Conservation (phyloP, 2,888 invertebrate species). For the Lepidochrysops patricia region DNA sequence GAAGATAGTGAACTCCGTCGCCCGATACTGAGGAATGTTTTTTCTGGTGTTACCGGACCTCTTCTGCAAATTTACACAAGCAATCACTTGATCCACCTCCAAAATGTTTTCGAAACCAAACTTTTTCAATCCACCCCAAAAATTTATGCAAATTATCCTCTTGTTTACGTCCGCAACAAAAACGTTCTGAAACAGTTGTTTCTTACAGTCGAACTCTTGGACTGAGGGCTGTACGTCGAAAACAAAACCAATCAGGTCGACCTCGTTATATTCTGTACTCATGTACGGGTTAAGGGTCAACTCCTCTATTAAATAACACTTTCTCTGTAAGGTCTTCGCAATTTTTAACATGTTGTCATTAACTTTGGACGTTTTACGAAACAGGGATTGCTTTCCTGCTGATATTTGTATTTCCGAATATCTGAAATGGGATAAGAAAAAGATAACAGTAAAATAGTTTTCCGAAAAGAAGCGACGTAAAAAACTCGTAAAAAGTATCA, state of each 20-base stretch:
- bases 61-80: conserved; percentile 78
- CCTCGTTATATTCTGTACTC: conserved; percentile 75
- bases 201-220: conserved; percentile 45
- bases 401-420: conserved; percentile 72
- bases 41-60: conserved; percentile 63
- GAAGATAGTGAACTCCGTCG: conserved; percentile 76
- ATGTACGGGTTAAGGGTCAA: conserved; percentile 39
- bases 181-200: conserved; percentile 68
- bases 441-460: no score
- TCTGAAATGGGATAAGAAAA: conserved; percentile 38
- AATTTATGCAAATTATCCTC: conserved; percentile 69
- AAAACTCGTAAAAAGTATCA: no score
- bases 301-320: conserved; percentile 61
- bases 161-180: conserved; percentile 73
- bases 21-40: conserved; percentile 74
- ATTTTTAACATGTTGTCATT: conserved; percentile 29
- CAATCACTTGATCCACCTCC: conserved; percentile 71
- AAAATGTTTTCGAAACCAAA: conserved; percentile 72
- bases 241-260: conserved; percentile 83
- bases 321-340: conserved; percentile 39
- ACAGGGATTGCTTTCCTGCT: conserved; percentile 66
- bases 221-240: conserved; percentile 69
- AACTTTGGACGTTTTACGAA: conserved; percentile 40
- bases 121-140: conserved; percentile 70
- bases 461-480: no score